A percentile compares a stretch with the other conserved stretches of the same genome.
phyloP scores from a whole-genome alignment of 2,113 vertebrate species.

The Osmerus mordax region DNA sequence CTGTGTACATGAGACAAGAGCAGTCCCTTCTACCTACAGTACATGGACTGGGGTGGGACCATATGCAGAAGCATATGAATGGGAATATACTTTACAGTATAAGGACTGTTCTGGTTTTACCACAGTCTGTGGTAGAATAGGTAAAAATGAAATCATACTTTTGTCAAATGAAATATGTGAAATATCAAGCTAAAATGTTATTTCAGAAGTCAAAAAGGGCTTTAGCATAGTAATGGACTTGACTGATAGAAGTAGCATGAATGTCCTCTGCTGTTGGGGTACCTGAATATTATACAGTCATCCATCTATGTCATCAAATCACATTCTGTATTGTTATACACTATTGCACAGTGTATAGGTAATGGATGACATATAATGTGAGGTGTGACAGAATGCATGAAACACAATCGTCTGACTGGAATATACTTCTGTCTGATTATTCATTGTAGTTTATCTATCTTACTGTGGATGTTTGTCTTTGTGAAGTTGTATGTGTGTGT shows the following conservation, averaged over 20 bases:
- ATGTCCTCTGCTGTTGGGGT: too few relatives aligned
- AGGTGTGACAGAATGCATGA: neutral
- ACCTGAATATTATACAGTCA: too few relatives aligned
- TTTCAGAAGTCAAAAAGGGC: too few relatives aligned
- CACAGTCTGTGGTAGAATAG: too few relatives aligned
- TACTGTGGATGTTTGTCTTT: conserved; percentile 9
- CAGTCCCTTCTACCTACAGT: neutral
- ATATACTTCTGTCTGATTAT: neutral
- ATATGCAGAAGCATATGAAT: too few relatives aligned
- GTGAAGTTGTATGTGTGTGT: conserved; percentile 3
- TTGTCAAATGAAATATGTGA: neutral
- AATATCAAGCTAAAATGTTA: too few relatives aligned
- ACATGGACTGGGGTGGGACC: too few relatives aligned
- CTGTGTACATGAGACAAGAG: conserved; percentile 35
- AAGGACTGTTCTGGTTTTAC: neutral
- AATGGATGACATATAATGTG: neutral
- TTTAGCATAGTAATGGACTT: too few relatives aligned
- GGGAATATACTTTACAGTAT: neutral
- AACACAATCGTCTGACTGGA: neutral
- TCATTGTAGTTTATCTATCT: neutral
- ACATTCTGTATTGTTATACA: too few relatives aligned
- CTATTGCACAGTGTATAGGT: neutral
- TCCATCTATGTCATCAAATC: neutral
- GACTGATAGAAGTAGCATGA: too few relatives aligned
- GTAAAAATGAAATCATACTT: neutral